phyloP scores from a whole-genome alignment of 2,797 vertebrate species.

The Antrozous pallidus region DNA sequence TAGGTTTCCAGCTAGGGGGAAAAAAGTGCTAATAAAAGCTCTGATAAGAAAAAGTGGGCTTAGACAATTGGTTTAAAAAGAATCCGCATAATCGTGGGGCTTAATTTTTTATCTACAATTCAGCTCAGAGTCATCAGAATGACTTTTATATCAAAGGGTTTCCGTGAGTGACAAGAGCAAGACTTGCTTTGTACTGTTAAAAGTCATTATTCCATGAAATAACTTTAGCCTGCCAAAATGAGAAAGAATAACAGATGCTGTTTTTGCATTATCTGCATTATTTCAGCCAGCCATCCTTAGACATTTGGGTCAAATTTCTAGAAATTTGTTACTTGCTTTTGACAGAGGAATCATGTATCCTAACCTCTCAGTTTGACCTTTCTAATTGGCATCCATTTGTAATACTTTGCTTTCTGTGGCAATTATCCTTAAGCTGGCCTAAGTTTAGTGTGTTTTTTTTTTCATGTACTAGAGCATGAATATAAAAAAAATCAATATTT shows the following conservation, averaged over 20 bases:
- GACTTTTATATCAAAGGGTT: slow-evolving; percentile 84
- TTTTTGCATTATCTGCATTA: slow-evolving; percentile 81
- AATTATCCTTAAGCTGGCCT: slow-evolving; percentile 72
- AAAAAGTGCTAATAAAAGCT: slow-evolving; percentile 70
- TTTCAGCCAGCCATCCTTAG: slow-evolving; percentile 79
- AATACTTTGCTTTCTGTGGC: slow-evolving; percentile 65
- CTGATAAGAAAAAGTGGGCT: slow-evolving; percentile 69
- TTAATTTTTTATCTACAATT: slow-evolving; percentile 80
- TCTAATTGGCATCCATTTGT: slow-evolving; percentile 76
- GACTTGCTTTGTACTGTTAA: slow-evolving; percentile 79
- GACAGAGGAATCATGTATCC: slow-evolving; percentile 71
- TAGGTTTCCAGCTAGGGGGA: slow-evolving; percentile 70
- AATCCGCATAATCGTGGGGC: slow-evolving; percentile 77
- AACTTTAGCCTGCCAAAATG: slow-evolving; percentile 83
- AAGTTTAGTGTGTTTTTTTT: slow-evolving; percentile 79
- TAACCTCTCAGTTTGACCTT: slow-evolving; percentile 75
- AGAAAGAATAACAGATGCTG: slow-evolving; percentile 85
- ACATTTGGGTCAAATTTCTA: slow-evolving; percentile 86
- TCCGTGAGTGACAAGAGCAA: slow-evolving; percentile 84
- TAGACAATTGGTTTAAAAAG: slow-evolving; percentile 48
- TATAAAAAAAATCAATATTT: slow-evolving; percentile 58
- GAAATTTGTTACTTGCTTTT: slow-evolving; percentile 79
- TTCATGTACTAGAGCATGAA: slow-evolving; percentile 58
- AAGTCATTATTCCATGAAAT: slow-evolving; percentile 88
- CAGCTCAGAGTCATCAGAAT: slow-evolving; percentile 77